A percentile compares a stretch with the other conserved stretches of the same genome.
These are phyloP conservation scores for Enhydra lutris DNA, from an alignment of 2,113 vertebrate species.

Conservation along the genomic window DNA sequence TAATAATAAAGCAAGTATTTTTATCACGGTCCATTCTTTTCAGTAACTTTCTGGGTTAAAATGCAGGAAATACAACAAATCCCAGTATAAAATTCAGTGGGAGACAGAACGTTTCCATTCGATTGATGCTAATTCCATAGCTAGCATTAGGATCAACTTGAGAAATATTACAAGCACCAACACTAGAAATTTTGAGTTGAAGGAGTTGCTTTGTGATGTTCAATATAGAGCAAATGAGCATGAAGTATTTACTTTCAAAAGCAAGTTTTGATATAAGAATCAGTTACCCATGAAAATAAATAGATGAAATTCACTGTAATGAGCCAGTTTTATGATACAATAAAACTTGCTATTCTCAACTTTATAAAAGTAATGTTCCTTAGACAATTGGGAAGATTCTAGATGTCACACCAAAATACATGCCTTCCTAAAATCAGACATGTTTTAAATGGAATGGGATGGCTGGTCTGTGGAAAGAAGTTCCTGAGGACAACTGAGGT, in stretches of 20 bases:
- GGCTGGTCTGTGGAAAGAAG: not conserved
- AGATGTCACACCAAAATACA: not conserved
- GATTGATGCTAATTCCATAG: not conserved
- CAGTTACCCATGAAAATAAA: conserved; percentile 5
- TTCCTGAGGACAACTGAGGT: not conserved
- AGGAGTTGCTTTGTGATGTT: not conserved
- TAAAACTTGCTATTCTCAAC: not conserved
- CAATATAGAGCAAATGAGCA: not conserved
- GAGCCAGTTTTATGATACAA: not conserved
- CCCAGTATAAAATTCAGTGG: not conserved
- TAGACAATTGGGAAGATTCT: not conserved
- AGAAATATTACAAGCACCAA: not conserved
- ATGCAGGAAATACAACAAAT: not conserved
- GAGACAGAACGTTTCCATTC: not conserved
- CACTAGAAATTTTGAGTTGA: not conserved
- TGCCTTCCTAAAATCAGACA: not conserved
- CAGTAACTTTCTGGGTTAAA: not conserved
- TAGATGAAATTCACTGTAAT: conserved; percentile 6
- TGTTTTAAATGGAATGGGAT: not conserved
- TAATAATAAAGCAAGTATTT: not conserved
- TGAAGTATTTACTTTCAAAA: conserved; percentile 25
- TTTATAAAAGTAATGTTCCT: not conserved
- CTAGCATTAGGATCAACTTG: not conserved
- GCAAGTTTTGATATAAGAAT: not conserved
- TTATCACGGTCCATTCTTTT: not conserved